Evolutionary conservation across 2,888 invertebrate species (phyloP).

Genomic region (Archaeoteleia sp.): DNA sequence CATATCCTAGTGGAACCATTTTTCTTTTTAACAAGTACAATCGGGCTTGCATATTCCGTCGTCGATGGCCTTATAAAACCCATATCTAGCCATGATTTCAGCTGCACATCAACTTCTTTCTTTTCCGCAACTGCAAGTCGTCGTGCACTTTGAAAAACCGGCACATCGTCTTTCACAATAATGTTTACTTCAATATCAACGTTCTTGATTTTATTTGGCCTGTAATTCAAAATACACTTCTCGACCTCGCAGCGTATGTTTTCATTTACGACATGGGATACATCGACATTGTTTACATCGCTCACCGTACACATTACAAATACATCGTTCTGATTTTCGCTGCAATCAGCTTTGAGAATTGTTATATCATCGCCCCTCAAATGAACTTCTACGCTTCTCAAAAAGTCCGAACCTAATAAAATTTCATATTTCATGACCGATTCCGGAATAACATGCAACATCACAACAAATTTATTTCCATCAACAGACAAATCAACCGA

Average conservation of each 20-base stretch:
- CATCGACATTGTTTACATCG: constrained; percentile 5
- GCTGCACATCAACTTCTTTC: constrained; percentile 58
- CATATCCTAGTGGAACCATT: constrained; percentile 61
- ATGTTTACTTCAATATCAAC: constrained; percentile 59
- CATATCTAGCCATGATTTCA: constrained; percentile 61
- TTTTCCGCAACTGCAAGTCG: constrained; percentile 56
- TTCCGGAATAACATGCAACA: constrained; percentile 22
- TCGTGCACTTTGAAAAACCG: constrained; percentile 57
- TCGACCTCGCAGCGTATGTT: background rate
- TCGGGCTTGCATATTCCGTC: constrained; percentile 65
- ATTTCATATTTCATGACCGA: constrained; percentile 11
- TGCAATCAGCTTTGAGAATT: constrained; percentile 5
- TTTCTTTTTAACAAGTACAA: constrained; percentile 61
- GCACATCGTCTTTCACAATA: constrained; percentile 60
- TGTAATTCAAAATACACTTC: constrained; percentile 6
- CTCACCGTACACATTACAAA: background rate
- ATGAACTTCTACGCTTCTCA: constrained; percentile 10
- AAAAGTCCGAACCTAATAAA: constrained; percentile 25
- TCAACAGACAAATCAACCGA: constrained; percentile 14
- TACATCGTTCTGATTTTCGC: background rate
- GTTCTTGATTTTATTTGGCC: constrained; percentile 30
- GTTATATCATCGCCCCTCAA: background rate
- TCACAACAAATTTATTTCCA: background rate
- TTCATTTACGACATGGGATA: constrained; percentile 31
- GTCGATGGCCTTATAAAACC: constrained; percentile 61